Conservation (phyloP, 2,113 vertebrate species). For the Caretta caretta region DNA sequence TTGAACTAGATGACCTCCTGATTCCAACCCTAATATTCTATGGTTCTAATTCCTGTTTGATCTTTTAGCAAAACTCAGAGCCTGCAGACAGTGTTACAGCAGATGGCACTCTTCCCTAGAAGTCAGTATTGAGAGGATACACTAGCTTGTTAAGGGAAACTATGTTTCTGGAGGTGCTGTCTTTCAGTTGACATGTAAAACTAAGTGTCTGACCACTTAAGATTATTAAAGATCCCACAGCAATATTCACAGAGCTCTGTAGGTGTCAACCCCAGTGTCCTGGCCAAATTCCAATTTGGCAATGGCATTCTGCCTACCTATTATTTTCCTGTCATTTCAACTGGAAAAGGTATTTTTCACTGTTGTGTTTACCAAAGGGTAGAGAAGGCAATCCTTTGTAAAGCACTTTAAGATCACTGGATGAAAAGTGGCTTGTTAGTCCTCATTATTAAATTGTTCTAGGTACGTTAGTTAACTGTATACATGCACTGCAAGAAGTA, state of each 20-base stretch:
- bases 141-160: neutral
- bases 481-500: neutral
- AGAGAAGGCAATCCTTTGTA: neutral
- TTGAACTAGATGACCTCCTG: too few species aligned
- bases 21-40: too few species aligned
- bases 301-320: neutral
- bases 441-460: neutral
- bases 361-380: neutral
- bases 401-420: neutral
- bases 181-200: neutral
- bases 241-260: neutral
- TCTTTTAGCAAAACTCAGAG: neutral
- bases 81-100: neutral
- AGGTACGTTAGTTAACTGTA: neutral
- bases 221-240: neutral
- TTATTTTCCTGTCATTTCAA: neutral
- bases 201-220: neutral
- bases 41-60: neutral
- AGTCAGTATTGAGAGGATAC: neutral
- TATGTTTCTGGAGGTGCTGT: neutral
- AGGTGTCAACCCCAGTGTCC: neutral
- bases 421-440: neutral
- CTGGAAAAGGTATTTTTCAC: neutral
- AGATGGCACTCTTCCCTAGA: neutral
- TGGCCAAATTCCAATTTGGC: neutral